Conservation (phyloP, 2,113 vertebrate genomes). For the Lamprologus callipterus region DNA sequence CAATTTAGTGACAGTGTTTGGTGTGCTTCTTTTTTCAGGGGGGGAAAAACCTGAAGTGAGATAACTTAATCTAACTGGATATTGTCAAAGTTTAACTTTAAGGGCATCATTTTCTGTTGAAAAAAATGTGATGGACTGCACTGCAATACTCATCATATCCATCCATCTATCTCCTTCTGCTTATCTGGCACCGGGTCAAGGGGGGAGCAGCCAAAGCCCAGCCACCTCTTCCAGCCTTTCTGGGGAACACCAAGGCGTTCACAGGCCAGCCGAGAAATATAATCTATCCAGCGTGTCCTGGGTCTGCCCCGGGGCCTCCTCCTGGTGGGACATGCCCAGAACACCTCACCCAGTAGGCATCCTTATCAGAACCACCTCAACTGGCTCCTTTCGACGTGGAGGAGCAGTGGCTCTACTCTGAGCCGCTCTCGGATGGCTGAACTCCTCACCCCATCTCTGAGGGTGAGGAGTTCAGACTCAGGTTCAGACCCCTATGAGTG, state of each 20-base stretch:
- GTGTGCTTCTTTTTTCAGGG: neutral
- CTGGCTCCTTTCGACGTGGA: fast-evolving
- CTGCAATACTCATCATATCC: neutral
- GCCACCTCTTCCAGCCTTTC: neutral
- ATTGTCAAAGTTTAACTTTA: neutral
- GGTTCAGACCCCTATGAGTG: neutral
- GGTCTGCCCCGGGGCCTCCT: neutral
- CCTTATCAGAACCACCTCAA: neutral
- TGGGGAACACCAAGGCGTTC: neutral
- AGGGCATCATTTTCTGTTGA: neutral
- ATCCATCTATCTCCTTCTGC: fast-evolving
- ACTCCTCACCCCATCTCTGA: neutral
- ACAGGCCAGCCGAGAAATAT: fast-evolving
- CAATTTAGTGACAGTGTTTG: neutral
- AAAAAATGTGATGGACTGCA: neutral
- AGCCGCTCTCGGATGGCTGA: neutral
- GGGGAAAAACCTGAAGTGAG: fast-evolving
- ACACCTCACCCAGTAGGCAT: neutral
- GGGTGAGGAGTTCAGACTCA: neutral
- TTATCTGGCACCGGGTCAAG: fast-evolving
- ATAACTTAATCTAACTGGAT: neutral
- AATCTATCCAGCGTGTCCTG: neutral
- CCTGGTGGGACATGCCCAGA: fast-evolving
- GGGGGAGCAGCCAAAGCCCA: fast-evolving
- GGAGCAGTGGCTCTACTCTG: neutral